Evolutionary conservation across 2,113 vertebrate genomes (phyloP), one percentile per base, ranked within the genome.

Genomic region (Pseudopipra pipra): DNA sequence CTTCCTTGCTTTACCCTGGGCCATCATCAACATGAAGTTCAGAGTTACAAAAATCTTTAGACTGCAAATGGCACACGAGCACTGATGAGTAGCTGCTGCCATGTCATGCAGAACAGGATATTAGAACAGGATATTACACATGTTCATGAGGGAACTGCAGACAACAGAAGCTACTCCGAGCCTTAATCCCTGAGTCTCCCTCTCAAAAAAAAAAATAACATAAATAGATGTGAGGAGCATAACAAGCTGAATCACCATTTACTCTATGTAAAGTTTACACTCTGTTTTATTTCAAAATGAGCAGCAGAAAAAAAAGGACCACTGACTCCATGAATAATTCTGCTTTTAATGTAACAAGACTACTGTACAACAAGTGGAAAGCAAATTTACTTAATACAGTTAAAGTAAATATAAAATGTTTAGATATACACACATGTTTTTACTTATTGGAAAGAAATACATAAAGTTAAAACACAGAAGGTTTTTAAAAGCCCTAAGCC

Each of bases 371-470:
- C 92, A 83, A 87, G 86, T 89, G 94, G 95, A 85, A 96, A 93
- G 95, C 87, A 77, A 94, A 87, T 87, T 94, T 88, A 93, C 78
- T 58, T 81, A 82, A 85, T 94, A 95, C 83, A 94, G 89, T 95
- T 97, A 96, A 95, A 96, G 95, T 87, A 97, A 93, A 95, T 97
- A 95, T 37, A 97, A 95, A 98, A 96, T 96, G 77, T 93, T 97
- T 88, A 88, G 87, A 85, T 96, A 97, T 82, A 94, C 92, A 96
- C 89, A 83, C 52, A 0, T 49, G 66, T 31, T 82, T 87, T 89
- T 66, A 93, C 68, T 95, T 91, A 94, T 22, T 83, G 71, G 75
- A 97, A 97, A 92, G 88, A 95, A 96, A 97, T 78, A 92, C 74
- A 70, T 68, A 21, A 96, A 96, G 90, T 90, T 92, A 95, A 91